Percentiles rank a stretch among this genome's conserved stretches.
Conservation (phyloP, 1,140 invertebrate species). For the Pseudobourletiella spinata region DNA sequence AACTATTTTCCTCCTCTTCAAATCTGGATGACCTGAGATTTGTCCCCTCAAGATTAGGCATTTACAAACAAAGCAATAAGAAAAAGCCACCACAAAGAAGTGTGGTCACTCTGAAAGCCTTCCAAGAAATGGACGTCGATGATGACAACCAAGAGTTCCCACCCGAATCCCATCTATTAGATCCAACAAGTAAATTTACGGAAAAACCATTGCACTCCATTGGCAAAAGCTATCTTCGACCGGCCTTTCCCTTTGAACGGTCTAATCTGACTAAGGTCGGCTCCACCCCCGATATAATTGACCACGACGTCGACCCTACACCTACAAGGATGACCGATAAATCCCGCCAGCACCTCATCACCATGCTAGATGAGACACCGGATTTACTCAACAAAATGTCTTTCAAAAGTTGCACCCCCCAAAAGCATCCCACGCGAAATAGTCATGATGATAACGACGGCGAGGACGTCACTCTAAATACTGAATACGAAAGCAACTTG, state of each 20-base stretch:
- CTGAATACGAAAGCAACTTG: conserved; percentile 12
- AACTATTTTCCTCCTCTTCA: conserved; percentile 13
- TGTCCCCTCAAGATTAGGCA: neutral
- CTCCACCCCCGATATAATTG: conserved; percentile 10
- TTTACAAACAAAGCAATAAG: neutral
- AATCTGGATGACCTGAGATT: conserved; percentile 5
- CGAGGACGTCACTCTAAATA: neutral
- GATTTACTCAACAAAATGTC: conserved; percentile 32
- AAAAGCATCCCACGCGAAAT: neutral
- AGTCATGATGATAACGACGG: neutral
- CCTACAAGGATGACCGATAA: conserved; percentile 8
- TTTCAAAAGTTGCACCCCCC: conserved; percentile 18
- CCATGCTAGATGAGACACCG: conserved; percentile 26
- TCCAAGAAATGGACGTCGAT: neutral
- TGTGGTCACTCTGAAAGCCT: neutral
- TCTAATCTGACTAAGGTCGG: neutral
- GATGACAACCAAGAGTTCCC: neutral
- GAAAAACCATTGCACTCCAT: too few species aligned
- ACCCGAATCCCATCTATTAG: neutral
- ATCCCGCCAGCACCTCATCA: conserved; percentile 5
- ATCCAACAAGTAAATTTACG: neutral
- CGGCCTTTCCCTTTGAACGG: neutral
- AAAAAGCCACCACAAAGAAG: neutral
- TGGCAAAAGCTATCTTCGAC: neutral
- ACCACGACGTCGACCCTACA: neutral